Evolutionary conservation across 2,888 invertebrate genomes (phyloP), one percentile per base, ranked within the genome.

Genomic region (Lasiommata megera): DNA sequence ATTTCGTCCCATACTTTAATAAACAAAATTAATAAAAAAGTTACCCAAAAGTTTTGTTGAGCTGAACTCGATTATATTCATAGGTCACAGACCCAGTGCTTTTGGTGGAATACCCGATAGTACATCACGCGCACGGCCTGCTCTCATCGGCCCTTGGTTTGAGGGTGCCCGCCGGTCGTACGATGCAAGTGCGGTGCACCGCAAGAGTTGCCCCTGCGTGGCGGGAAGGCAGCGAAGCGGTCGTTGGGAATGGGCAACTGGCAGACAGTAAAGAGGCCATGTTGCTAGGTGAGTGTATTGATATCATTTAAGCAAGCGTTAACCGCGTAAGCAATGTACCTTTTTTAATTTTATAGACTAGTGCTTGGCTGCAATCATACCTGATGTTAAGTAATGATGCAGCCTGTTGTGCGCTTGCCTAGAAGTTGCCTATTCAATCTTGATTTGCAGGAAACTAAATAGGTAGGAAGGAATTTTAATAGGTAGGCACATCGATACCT

Each of bases 231-330:
- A 88, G 90, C 63, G 89, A 90, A 51, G 89, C 89, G 1, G 89
- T 90, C 0, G 83, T 89, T 0, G 89, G 88, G 5, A 88, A 85
- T 68, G 84, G 79, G 61, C 87, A 86, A 60, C 73, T 90, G 0
- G 87, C 88, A 47, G 90, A 89, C 58, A 89, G 89, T 68, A 90
- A 89, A 63, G 89, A 90, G 62, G 90, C 90, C 54, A 88, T 90
- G 89, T 65, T 90, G 56, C 75, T 89, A 66, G 89, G 89, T 89
- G 63, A 78, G 74, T 57, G 9, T 3, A 14, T n/a, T 12, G 2
- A 7, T 43, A 6, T 8, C 12, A n/a, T n/a, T n/a, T n/a, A n/a
- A n/a, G n/a, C n/a, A n/a, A n/a, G n/a, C 18, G 0, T 11, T 1
- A 6, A 9, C 31, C 31, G 31, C 31, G 11, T 7, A 31, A 7